Evolutionary conservation across 2,797 vertebrate species (phyloP).

Genomic region (Oreochromis mossambicus): DNA sequence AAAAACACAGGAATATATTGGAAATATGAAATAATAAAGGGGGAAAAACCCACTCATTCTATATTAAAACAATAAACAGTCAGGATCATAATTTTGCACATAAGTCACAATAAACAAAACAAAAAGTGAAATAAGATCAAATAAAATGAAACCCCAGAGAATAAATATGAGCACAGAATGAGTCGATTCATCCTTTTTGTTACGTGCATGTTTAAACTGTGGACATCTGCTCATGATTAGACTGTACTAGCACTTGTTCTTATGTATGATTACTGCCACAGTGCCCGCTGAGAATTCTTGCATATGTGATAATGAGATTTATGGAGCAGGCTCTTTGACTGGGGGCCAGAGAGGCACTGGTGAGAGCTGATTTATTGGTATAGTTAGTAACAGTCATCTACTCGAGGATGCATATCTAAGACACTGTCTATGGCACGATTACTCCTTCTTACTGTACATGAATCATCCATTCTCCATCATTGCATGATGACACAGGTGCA

Average conservation of each 20-base stretch:
- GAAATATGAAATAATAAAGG: background rate
- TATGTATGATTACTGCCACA: background rate
- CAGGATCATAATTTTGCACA: background rate
- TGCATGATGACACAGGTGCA: background rate
- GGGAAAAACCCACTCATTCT: accelerated
- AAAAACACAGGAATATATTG: background rate
- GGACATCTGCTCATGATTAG: background rate
- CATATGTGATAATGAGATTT: background rate
- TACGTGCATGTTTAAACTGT: background rate
- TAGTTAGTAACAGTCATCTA: background rate
- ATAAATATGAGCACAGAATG: background rate
- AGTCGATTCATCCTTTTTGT: background rate
- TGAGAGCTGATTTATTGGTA: background rate
- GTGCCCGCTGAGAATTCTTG: background rate
- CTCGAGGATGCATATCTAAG: background rate
- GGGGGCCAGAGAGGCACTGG: background rate
- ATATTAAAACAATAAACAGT: background rate
- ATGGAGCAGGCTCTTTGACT: background rate
- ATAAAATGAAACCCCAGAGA: background rate
- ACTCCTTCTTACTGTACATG: accelerated
- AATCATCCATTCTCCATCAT: background rate
- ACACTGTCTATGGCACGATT: background rate
- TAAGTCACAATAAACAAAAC: background rate
- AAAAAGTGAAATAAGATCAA: background rate
- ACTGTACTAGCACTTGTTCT: background rate